Percentiles rank a stretch among this genome's conserved stretches.
Conservation (phyloP, 2,888 invertebrate species). For the Hydroisotoma schaefferi region DNA sequence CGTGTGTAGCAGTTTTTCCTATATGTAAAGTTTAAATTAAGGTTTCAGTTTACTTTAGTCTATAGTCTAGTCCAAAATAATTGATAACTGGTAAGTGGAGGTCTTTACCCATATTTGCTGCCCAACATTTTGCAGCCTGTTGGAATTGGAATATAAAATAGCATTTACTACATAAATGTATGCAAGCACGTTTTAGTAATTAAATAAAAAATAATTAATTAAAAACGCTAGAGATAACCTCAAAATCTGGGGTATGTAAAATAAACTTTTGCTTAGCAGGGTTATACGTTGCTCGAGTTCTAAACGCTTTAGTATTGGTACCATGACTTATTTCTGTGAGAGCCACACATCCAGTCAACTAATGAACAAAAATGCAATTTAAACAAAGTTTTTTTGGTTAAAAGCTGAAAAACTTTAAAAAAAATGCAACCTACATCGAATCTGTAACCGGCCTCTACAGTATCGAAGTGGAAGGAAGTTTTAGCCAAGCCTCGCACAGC, state of each 20-base stretch:
- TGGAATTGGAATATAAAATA: background rate
- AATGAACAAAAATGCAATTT: background rate
- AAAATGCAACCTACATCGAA: conserved; percentile 77
- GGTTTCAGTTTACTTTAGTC: background rate
- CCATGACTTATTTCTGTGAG: conserved; percentile 88
- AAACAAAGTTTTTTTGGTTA: background rate
- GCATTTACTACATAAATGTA: background rate
- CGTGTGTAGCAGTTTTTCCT: conserved; percentile 80
- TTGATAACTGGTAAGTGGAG: background rate
- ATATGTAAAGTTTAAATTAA: conserved; percentile 25
- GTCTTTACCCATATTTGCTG: conserved; percentile 72
- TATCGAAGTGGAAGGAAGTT: conserved; percentile 51
- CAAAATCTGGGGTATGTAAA: conserved; percentile 70
- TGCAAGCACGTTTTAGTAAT: too few relatives aligned
- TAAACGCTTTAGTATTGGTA: conserved; percentile 78
- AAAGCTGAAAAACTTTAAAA: too few relatives aligned
- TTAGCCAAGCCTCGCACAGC: conserved; percentile 52
- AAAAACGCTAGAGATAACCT: conserved; percentile 51
- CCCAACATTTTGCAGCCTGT: conserved; percentile 74
- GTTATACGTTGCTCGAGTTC: conserved; percentile 78
- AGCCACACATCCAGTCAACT: conserved; percentile 44
- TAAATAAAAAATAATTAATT: background rate
- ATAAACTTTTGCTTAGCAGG: conserved; percentile 67
- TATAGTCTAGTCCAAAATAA: background rate
- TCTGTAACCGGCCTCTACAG: conserved; percentile 51